phyloP scores from a whole-genome alignment of 2,113 vertebrate genomes.

The Epinephelus lanceolatus region DNA sequence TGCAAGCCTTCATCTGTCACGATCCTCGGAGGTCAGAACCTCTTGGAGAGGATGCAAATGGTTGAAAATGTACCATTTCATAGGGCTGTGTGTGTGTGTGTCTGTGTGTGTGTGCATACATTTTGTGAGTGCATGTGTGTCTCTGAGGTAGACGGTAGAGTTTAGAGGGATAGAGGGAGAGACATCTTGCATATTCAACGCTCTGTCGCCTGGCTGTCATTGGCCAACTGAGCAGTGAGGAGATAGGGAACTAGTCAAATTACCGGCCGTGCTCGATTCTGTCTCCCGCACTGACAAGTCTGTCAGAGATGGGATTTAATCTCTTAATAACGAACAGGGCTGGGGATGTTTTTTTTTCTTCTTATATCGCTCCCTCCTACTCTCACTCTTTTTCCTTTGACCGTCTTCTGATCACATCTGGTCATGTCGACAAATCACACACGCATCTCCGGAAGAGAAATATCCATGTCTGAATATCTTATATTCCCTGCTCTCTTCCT shows the following conservation, averaged over 20 bases:
- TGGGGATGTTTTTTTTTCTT: conserved; percentile 49
- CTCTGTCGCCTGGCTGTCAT: conserved; percentile 82
- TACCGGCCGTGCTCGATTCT: conserved; percentile 82
- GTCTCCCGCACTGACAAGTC: conserved; percentile 83
- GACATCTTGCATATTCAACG: conserved; percentile 80
- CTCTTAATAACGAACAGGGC: conserved; percentile 85
- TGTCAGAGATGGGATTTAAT: conserved; percentile 87
- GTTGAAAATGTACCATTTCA: conserved; percentile 40
- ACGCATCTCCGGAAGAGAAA: conserved; percentile 74
- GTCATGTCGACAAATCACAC: conserved; percentile 86
- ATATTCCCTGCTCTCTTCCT: conserved; percentile 48
- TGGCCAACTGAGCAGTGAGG: conserved; percentile 81
- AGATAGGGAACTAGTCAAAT: conserved; percentile 87
- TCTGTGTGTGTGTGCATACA: conserved; percentile 34
- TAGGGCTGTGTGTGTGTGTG: conserved; percentile 12
- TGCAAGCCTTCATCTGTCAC: conserved; percentile 50
- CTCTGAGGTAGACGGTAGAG: conserved; percentile 51
- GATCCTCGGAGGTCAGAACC: conserved; percentile 35
- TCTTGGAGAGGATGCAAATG: conserved; percentile 55
- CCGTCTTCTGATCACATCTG: conserved; percentile 84
- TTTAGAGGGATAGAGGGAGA: conserved; percentile 62
- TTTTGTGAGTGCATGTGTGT: conserved; percentile 21
- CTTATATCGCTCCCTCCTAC: conserved; percentile 37
- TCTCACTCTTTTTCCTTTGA: conserved; percentile 73
- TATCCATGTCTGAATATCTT: conserved; percentile 77